phyloP scores from a whole-genome alignment of 2,888 invertebrate species.

The Chrysomela aeneicollis region DNA sequence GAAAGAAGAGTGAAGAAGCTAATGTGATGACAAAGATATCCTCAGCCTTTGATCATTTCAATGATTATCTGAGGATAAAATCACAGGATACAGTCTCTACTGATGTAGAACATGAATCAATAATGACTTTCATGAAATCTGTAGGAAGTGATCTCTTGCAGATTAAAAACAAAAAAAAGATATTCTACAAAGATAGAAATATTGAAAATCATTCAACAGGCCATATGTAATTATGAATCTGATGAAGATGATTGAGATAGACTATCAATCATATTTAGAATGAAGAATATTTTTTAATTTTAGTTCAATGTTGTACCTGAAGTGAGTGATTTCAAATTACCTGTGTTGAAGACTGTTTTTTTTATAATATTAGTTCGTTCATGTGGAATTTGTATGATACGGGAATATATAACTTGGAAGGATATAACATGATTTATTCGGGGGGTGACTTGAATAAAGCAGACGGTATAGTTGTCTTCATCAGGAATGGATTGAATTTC shows the following conservation, averaged over 20 bases:
- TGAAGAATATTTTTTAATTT: background rate
- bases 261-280: background rate
- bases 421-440: too few species aligned
- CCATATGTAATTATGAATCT: background rate
- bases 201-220: background rate
- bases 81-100: background rate
- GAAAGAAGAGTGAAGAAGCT: background rate
- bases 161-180: conserved; percentile 1
- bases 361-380: too few species aligned
- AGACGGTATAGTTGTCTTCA: too few species aligned
- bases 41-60: conserved; percentile 8
- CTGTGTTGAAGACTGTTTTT: too few species aligned
- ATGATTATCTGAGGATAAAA: background rate
- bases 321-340: too few species aligned
- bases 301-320: background rate
- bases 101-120: conserved; percentile 2
- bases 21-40: background rate
- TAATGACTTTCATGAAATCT: background rate
- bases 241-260: background rate
- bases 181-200: background rate
- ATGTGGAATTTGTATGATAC: too few species aligned
- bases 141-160: background rate
- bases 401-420: too few species aligned
- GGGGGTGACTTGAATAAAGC: too few species aligned
- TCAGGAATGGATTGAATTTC: too few species aligned